Percentiles rank a stretch among this genome's conserved stretches.
Evolutionary conservation across 2,797 vertebrate species (phyloP).

Genomic region (Diplodus puntazzo): DNA sequence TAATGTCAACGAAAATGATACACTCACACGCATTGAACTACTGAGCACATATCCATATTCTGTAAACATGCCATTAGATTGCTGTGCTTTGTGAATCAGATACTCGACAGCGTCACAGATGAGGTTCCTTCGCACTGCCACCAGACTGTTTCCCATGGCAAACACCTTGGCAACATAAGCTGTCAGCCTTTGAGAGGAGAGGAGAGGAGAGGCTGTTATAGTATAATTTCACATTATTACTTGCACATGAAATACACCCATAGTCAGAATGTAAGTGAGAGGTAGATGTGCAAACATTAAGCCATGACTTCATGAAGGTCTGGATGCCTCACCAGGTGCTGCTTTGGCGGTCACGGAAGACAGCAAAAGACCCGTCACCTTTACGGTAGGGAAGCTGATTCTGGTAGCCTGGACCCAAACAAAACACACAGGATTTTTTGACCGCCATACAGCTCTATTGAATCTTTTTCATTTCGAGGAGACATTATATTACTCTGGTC

Average conservation of each 20-base stretch:
- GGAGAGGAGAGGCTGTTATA: background rate
- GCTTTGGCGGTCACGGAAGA: accelerated
- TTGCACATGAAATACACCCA: background rate
- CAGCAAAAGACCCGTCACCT: constrained; percentile 79
- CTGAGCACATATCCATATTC: background rate
- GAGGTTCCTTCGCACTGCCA: constrained; percentile 63
- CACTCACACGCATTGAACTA: constrained; percentile 63
- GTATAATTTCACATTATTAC: background rate
- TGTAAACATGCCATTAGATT: constrained; percentile 65
- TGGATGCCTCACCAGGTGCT: constrained; percentile 88
- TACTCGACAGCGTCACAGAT: constrained; percentile 88
- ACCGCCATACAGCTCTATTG: background rate
- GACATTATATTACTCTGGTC: background rate
- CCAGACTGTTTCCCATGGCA: constrained; percentile 80
- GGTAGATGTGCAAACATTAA: too few relatives aligned
- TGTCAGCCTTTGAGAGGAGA: constrained; percentile 85
- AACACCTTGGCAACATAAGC: constrained; percentile 92
- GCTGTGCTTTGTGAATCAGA: constrained; percentile 86
- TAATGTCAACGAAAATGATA: accelerated
- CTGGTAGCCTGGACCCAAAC: constrained; percentile 81
- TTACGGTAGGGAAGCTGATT: constrained; percentile 83
- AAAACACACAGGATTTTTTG: background rate
- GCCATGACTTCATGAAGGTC: background rate
- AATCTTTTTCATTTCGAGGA: accelerated
- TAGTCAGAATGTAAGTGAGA: too few relatives aligned